These are phyloP conservation scores for Lasioglossum lativentre DNA, from an alignment of 2,888 invertebrate genomes.

Conservation along the genomic window DNA sequence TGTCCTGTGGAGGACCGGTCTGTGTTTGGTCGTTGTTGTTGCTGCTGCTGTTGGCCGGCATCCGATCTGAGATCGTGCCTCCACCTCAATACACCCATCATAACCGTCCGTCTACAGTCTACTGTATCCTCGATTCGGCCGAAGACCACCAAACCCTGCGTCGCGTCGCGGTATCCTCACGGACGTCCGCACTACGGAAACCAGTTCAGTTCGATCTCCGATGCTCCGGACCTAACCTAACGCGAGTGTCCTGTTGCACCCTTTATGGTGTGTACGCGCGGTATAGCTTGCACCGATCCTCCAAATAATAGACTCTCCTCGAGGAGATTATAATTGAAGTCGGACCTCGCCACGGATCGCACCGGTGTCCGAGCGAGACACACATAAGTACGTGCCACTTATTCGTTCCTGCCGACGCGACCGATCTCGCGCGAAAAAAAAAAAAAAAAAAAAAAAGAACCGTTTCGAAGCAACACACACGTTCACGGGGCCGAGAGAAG, in stretches of 20 bases:
- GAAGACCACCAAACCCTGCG: constrained; percentile 17
- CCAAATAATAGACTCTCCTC: constrained; percentile 14
- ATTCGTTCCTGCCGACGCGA: neutral
- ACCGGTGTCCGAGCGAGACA: neutral
- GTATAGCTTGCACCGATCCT: constrained; percentile 19
- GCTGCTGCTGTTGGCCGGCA: constrained; percentile 77
- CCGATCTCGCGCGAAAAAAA: neutral
- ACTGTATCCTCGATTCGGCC: constrained; percentile 19
- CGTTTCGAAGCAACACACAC: neutral
- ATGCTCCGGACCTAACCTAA: constrained; percentile 61
- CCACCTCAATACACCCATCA: constrained; percentile 84
- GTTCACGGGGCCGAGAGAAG: neutral
- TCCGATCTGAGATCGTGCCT: constrained; percentile 84
- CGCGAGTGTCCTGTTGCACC: constrained; percentile 53
- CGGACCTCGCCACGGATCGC: neutral
- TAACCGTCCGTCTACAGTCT: constrained; percentile 73
- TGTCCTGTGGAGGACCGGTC: constrained; percentile 72
- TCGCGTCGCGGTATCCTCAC: constrained; percentile 31
- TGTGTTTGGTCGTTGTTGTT: constrained; percentile 65
- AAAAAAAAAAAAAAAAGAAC: neutral
- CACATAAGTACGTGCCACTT: constrained; percentile 12
- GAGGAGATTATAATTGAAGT: neutral
- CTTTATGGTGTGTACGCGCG: constrained; percentile 25
- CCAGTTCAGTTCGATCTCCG: constrained; percentile 59
- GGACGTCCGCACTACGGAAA: constrained; percentile 23